Evolutionary conservation across 2,113 vertebrate species (phyloP), one percentile per base, ranked within the genome.

Genomic region (Sceloporus tristichus): DNA sequence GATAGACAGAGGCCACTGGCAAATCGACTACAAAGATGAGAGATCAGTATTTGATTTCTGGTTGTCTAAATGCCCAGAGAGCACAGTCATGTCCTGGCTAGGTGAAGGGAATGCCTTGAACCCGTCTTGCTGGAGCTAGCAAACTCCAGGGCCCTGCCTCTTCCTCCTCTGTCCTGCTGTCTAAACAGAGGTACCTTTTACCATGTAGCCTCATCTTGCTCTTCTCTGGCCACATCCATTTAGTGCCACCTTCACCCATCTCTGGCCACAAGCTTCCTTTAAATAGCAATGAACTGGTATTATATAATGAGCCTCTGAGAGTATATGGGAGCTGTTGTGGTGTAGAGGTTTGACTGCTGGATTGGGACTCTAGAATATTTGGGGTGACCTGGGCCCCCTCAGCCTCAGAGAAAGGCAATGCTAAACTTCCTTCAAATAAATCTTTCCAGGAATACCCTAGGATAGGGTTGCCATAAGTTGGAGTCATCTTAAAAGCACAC

Each of bases 1-100:
- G 95, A 94, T 91, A 87, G 94, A 83, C 65, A 59, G 68, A 86
- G 89, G 88, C 90, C 83, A 74, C 82, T 65, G 59, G 91, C 90
- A 90, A 84, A 86, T 90, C 82, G 87, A 66, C 80, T 74, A 91
- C 21, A 38, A 7, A 76, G 40, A n/a, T 81, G 66, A 89, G 82
- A 76, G 40, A n/a, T 81, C 76, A 89, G 82, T 29, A 80, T 85
- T 79, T 74, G 82, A 54, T 71, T 85, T 71, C 21, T 48, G 66
- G 53, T 1, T 9, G 77, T 38, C 34, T 6, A 34, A 70, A 11
- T 34, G 14, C 66, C 62, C 62, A 59, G 68, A 5, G 19, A 16
- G 0, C 14, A 68, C 34, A 82, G 54, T 13, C 25, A 18, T 14
- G 13, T 34, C 70, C 38, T 42, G 54, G 54, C 19, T 5, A 23